Conservation (phyloP, 1,140 invertebrate genomes). For the Zaprionus capensis region DNA sequence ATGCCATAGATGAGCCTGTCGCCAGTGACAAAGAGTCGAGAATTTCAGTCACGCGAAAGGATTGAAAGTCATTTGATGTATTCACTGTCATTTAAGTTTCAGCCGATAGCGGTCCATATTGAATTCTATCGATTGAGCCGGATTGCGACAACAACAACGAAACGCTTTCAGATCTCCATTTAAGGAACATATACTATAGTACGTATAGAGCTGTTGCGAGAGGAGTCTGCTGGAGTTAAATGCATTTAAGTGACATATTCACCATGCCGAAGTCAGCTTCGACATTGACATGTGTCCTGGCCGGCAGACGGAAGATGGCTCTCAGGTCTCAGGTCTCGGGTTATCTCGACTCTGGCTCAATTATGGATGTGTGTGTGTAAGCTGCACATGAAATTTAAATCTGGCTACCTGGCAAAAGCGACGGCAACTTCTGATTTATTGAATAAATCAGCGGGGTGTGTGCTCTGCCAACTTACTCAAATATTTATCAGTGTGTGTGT, state of each 20-base stretch:
- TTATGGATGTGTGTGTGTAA: slow-evolving; percentile 31
- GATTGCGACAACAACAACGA: slow-evolving; percentile 39
- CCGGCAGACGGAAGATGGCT: slow-evolving; percentile 13
- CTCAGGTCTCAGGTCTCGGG: slow-evolving; percentile 3
- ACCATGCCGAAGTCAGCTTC: slow-evolving; percentile 23
- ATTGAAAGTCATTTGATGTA: slow-evolving; percentile 80
- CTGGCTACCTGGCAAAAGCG: slow-evolving; percentile 45
- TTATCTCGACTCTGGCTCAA: slow-evolving; percentile 12
- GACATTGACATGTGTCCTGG: slow-evolving; percentile 70
- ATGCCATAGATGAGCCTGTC: slow-evolving; percentile 44
- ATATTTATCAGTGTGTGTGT: slow-evolving; percentile 65
- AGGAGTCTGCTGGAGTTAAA: slow-evolving; percentile 52
- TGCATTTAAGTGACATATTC: slow-evolving; percentile 68
- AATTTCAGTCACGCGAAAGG: slow-evolving; percentile 80
- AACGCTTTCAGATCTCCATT: slow-evolving; percentile 35
- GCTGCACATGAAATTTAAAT: slow-evolving; percentile 74
- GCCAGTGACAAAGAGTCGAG: slow-evolving; percentile 75
- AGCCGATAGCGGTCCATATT: slow-evolving; percentile 63
- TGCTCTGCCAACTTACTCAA: slow-evolving; percentile 55
- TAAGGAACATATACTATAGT: not conserved
- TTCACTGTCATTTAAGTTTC: slow-evolving; percentile 78
- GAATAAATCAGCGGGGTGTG: slow-evolving; percentile 73
- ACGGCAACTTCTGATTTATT: slow-evolving; percentile 72
- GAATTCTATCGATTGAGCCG: slow-evolving; percentile 37
- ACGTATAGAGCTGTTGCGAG: slow-evolving; percentile 2